Evolutionary conservation across 2,888 invertebrate species (phyloP), one percentile per base, ranked within the genome.

Genomic region (Polyommatus icarus): DNA sequence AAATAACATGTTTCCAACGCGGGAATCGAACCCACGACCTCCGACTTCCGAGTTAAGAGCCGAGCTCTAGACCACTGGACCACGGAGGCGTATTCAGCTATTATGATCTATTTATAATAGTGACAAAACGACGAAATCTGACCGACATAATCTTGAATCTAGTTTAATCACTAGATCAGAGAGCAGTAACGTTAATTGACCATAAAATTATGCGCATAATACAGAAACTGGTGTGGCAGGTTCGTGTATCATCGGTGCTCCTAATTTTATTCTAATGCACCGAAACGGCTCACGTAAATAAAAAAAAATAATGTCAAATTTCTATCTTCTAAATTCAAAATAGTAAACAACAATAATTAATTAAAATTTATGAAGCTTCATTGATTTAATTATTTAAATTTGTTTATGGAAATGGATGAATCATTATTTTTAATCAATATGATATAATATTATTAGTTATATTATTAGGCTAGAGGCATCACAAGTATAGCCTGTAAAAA

Each of bases 171-270:
- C 29, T 4, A 67, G 29, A 32, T 29, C 67, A 67, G 5, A 29
- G 61, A 61, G 20, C 59, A 59, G 61, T 59, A 20, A 8, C 57
- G 20, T 24, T 67, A 67, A 67, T 67, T 32, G 67, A 61, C 61
- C 61, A 24, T 67, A 15, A 15, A 67, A 67, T 67, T 67, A 67
- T 67, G 67, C 67, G 67, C 67, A 67, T 67, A 67, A 67, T 67
- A 29, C 15, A 24, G 10, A 15, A 67, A 67, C 67, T 32, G 29
- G 67, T 67, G 6, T 18, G 5, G 29, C 29, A 29, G 29, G 67
- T 29, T 67, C 5, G 67, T 67, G 29, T 67, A 15, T 12, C 67
- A 67, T 67, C 12, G 61, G 29, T 67, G 67, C 67, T 61, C 20
- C 59, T 61, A 61, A 61, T 24, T 24, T 61, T 67, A 67, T 67